These are phyloP conservation scores for Vultur gryphus DNA, from an alignment of 2,797 vertebrate species.

Conservation along the genomic window DNA sequence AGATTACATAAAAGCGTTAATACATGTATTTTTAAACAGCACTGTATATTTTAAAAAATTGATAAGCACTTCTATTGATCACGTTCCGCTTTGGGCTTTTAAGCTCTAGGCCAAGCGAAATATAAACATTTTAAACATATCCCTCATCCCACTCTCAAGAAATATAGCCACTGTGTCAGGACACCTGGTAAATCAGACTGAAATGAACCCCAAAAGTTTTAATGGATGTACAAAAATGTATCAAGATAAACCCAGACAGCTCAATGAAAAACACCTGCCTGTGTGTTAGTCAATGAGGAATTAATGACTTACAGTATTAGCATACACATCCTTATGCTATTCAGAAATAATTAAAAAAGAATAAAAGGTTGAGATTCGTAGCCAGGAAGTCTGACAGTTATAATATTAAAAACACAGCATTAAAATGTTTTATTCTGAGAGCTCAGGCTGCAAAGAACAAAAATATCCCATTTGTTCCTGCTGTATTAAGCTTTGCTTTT, in stretches of 20 bases:
- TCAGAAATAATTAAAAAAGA: slow-evolving; percentile 41
- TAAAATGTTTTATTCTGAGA: slow-evolving; percentile 1
- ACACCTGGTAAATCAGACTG: background rate
- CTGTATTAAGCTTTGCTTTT: background rate
- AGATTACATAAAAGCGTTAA: slow-evolving; percentile 2
- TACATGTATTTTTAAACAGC: slow-evolving; percentile 8
- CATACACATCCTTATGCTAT: background rate
- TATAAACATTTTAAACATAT: slow-evolving; percentile 29
- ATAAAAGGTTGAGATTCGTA: slow-evolving; percentile 19
- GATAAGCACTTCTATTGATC: background rate
- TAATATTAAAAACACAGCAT: slow-evolving; percentile 22
- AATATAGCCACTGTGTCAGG: background rate
- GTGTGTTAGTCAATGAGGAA: background rate
- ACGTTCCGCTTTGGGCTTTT: background rate
- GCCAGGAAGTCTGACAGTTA: slow-evolving; percentile 15
- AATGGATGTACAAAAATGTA: slow-evolving; percentile 27
- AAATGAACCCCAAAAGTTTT: slow-evolving; percentile 6
- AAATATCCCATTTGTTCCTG: background rate
- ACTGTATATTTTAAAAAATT: background rate
- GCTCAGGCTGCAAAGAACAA: background rate
- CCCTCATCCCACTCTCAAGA: background rate
- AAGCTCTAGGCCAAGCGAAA: background rate
- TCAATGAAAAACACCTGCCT: slow-evolving; percentile 27
- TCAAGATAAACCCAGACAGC: slow-evolving; percentile 20
- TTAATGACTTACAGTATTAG: slow-evolving; percentile 23